A percentile compares a stretch with the other conserved stretches of the same genome.
Conservation (phyloP, 2,113 vertebrate genomes). For the Tragulus kanchil region DNA sequence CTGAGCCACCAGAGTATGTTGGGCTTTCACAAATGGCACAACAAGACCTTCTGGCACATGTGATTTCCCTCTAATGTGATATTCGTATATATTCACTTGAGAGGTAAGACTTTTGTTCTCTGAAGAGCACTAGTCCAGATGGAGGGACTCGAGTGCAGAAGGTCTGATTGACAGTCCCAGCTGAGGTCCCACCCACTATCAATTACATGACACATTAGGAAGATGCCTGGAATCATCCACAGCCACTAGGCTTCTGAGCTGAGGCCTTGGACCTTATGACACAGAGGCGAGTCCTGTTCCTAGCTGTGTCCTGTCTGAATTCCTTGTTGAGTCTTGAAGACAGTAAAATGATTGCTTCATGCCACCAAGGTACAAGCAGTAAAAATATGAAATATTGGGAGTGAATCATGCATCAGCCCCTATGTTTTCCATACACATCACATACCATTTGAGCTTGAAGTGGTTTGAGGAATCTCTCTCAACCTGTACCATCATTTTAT, state of each 20-base stretch:
- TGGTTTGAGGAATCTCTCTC: neutral
- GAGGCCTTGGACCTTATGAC: neutral
- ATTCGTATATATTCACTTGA: neutral
- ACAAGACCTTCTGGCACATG: neutral
- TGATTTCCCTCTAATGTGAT: neutral
- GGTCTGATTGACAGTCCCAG: neutral
- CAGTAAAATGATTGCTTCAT: slow-evolving; percentile 32
- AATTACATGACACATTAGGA: neutral
- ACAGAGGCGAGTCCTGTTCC: neutral
- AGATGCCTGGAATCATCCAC: neutral
- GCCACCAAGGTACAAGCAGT: neutral
- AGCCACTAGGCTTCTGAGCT: neutral
- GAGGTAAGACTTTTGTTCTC: neutral
- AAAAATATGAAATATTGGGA: neutral
- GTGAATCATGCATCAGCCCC: neutral
- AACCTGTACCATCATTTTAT: neutral
- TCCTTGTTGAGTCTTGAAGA: neutral
- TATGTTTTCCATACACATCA: neutral
- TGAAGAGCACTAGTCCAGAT: neutral
- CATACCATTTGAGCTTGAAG: neutral
- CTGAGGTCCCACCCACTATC: neutral
- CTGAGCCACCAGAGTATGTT: no score
- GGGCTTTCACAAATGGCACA: neutral
- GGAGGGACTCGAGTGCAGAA: neutral
- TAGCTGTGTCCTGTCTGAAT: neutral